A percentile compares a stretch with the other conserved stretches of the same genome.
These are phyloP conservation scores for Chlorodrepanis virens DNA, from an alignment of 2,113 vertebrate species.

Conservation along the genomic window DNA sequence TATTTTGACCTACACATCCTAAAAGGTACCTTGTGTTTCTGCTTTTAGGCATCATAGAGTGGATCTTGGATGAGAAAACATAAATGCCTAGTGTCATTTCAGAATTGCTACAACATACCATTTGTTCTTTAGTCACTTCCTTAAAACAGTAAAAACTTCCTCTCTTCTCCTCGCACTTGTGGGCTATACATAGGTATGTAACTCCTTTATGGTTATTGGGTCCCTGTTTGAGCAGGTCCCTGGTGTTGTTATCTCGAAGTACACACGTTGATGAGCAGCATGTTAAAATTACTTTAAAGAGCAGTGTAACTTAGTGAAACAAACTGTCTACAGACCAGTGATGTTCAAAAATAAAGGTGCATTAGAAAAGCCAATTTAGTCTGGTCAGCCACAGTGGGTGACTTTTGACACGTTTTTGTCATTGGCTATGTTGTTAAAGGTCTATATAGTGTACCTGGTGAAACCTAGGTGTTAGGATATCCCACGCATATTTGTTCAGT, in stretches of 20 bases:
- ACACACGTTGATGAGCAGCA: not conserved
- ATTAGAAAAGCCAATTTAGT: not conserved
- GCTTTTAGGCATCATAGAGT: not conserved
- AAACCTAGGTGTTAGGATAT: not conserved
- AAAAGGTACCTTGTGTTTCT: not conserved
- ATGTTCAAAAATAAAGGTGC: not conserved
- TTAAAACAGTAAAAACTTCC: not conserved
- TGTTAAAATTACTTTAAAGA: not conserved
- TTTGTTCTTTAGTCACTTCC: not conserved
- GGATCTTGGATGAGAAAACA: not conserved
- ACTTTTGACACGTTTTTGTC: not conserved
- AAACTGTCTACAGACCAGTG: not conserved
- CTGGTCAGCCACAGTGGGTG: not conserved
- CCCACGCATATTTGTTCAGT: not conserved
- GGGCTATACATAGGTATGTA: not conserved
- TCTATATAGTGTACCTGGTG: not conserved
- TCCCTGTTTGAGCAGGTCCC: not conserved
- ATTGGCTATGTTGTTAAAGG: not conserved
- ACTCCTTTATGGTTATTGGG: not conserved
- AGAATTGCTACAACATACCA: not conserved
- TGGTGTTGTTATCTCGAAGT: not conserved
- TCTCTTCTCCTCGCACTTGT: not conserved
- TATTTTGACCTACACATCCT: not conserved
- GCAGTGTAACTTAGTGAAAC: not conserved
- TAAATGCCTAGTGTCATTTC: not conserved